Base-by-base conservation (phyloP, 1,140 invertebrate species). In the Polyergus mexicanus region DNA sequence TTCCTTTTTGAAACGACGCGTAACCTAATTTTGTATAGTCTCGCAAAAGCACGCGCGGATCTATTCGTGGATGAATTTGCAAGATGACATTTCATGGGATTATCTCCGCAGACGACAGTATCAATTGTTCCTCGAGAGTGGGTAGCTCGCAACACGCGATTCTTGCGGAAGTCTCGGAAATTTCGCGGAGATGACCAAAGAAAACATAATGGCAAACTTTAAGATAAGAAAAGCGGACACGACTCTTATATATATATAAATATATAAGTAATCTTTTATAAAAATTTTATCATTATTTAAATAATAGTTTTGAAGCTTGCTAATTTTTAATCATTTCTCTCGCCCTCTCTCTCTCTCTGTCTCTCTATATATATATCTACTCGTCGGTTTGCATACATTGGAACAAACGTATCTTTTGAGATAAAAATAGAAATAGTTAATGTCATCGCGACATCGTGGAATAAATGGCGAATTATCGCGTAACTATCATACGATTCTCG, bases 61-160 rank as follows among this genome's bases (percentile, higher is more conserved):
- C 62, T 75, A 62, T 62, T 62, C 22, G 72, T 19, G 38, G 44
- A 72, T 60, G 51, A 83, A 63, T 86, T 66, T 65, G 87, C 76
- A 77, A 72, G 68, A 84, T 51, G 62, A 77, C 74, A 60, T 62
- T 84, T 87, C 87, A 80, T 68, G 86, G 87, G 87, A 88, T 88
- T 88, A 88, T 89, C 88, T 60, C 25, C 60, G 84, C 28, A 85
- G 76, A 74, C 85, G 38, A 54, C 51, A 84, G 65, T 63, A 76
- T 75, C 81, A 83, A 89, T 89, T 89, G 75, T 76, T 76, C 13
- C 22, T 47, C 41, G 35, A 89, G 84, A 88, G 88, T 89, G 88
- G 87, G 83, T 78, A 88, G 86, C 63, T n/a, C 32, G 68, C 35
- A 56, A 85, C 72, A 89, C 54, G 47, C 83, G 72, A 88, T 86